Percentiles rank a stretch among this genome's conserved stretches.
These are phyloP conservation scores for Laticauda laticaudata DNA, from an alignment of 2,113 vertebrate genomes.

Conservation along the genomic window DNA sequence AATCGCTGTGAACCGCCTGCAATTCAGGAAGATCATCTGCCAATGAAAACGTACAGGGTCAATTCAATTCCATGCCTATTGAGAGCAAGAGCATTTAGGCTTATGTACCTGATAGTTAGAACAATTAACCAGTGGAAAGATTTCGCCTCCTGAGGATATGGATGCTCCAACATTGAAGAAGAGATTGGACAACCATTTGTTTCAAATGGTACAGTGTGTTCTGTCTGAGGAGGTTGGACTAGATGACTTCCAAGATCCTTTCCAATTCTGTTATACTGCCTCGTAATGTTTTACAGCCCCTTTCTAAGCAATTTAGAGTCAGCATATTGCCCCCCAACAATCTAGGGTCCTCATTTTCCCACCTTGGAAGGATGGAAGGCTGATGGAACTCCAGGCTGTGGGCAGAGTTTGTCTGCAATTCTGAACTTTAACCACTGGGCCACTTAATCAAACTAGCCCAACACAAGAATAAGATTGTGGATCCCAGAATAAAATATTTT, in stretches of 20 bases:
- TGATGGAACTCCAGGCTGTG: background rate
- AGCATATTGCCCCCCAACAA: background rate
- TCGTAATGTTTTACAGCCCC: background rate
- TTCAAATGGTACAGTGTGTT: background rate
- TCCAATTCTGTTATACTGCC: background rate
- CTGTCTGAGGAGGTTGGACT: background rate
- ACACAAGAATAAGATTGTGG: background rate
- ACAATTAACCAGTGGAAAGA: background rate
- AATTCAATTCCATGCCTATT: background rate
- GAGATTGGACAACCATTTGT: background rate
- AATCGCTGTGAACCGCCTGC: conserved; percentile 91
- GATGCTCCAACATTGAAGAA: background rate
- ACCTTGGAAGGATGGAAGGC: background rate
- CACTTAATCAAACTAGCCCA: background rate
- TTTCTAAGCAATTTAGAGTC: background rate
- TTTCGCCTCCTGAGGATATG: background rate
- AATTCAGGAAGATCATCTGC: conserved; percentile 96
- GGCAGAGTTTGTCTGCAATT: background rate
- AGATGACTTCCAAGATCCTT: background rate
- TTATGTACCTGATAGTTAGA: background rate
- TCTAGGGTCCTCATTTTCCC: background rate
- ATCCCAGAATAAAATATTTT: background rate
- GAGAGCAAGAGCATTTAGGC: background rate
- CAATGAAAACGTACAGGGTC: conserved; percentile 41
- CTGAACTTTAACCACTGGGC: background rate